Evolutionary conservation across 2,888 invertebrate species (phyloP).

Genomic region (Diaphora mendica): DNA sequence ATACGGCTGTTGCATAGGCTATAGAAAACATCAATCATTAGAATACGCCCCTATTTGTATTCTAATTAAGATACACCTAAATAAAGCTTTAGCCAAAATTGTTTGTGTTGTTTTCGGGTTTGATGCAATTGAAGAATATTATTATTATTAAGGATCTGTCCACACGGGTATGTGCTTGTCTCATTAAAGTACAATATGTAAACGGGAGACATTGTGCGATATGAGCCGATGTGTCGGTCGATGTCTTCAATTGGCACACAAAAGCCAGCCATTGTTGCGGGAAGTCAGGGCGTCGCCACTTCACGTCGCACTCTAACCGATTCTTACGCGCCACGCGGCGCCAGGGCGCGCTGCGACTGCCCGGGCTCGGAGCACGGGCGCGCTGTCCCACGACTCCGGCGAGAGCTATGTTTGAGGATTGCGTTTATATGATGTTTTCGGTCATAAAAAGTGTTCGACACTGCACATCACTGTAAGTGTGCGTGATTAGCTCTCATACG

Average conservation of each 20-base stretch:
- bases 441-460: slow-evolving; percentile 1
- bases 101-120: too few relatives aligned
- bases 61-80: not conserved
- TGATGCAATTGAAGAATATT: too few relatives aligned
- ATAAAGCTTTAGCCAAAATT: not conserved
- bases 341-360: too few relatives aligned
- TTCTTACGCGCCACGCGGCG: slow-evolving; percentile 19
- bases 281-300: slow-evolving; percentile 23
- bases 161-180: too few relatives aligned
- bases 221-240: slow-evolving; percentile 35
- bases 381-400: not conserved
- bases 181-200: not conserved
- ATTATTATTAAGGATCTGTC: too few relatives aligned
- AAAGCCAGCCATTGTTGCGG: slow-evolving; percentile 50
- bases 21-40: not conserved
- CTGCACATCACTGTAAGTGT: not conserved
- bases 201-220: slow-evolving; percentile 32
- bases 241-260: slow-evolving; percentile 59
- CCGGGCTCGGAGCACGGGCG: slow-evolving; percentile 5
- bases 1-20: not conserved
- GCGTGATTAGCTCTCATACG: slow-evolving; percentile 56
- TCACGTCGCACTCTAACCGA: slow-evolving; percentile 6
- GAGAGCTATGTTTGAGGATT: not conserved
- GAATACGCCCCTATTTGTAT: not conserved
- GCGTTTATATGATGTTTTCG: not conserved